A percentile compares a stretch with the other conserved stretches of the same genome.
These are phyloP conservation scores for Crotalus tigris DNA, from an alignment of 2,113 vertebrate species.

Conservation along the genomic window DNA sequence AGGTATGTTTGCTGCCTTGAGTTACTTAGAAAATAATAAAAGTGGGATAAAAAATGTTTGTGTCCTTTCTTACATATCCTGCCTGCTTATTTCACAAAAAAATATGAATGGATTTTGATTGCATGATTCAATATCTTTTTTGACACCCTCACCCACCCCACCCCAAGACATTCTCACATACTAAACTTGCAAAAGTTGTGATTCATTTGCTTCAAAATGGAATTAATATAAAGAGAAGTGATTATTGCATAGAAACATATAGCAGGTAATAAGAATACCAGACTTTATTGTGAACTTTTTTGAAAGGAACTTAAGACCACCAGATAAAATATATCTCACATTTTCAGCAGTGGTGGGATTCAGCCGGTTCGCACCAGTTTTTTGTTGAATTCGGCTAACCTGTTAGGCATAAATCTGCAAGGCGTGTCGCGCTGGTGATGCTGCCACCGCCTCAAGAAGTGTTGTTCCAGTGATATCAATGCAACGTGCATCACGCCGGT, in stretches of 20 bases:
- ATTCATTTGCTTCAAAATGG: not conserved
- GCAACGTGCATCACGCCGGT: no score
- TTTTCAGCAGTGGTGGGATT: not conserved
- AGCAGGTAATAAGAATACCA: not conserved
- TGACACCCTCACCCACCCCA: not conserved
- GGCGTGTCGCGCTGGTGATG: no score
- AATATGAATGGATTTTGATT: not conserved
- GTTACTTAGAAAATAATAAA: not conserved
- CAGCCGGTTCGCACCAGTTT: no score
- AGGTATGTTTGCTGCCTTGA: not conserved
- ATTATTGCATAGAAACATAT: not conserved
- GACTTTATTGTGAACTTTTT: slow-evolving; percentile 8
- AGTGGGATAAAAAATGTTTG: not conserved
- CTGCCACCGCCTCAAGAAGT: no score
- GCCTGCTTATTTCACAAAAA: not conserved
- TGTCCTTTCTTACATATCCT: not conserved
- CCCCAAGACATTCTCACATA: not conserved
- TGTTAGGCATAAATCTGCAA: no score
- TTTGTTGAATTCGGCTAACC: no score
- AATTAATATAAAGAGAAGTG: not conserved
- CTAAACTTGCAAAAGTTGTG: not conserved
- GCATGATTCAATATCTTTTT: not conserved
- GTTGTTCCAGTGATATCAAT: no score
- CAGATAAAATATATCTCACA: fast-evolving
- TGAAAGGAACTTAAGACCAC: not conserved